Evolutionary conservation across 2,797 vertebrate genomes (phyloP).

Genomic region (Coluber constrictor): DNA sequence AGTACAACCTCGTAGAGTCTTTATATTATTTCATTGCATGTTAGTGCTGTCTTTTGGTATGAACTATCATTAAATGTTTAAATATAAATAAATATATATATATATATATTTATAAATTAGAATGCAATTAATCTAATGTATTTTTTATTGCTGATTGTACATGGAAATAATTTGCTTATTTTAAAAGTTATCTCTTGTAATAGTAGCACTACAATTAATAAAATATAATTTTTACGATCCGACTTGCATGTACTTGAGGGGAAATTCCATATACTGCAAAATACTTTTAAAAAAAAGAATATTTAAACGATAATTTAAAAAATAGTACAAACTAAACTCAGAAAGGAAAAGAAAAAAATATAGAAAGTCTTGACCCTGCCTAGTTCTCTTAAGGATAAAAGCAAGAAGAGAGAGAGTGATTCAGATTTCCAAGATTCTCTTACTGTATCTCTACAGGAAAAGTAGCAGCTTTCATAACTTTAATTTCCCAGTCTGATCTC

Average conservation of each 20-base stretch:
- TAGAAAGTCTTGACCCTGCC: neutral
- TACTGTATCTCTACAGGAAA: neutral
- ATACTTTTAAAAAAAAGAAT: neutral
- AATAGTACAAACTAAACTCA: neutral
- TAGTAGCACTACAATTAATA: conserved; percentile 62
- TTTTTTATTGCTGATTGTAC: conserved; percentile 77
- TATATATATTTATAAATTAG: conserved; percentile 77
- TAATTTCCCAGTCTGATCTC: neutral
- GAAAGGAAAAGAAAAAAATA: neutral
- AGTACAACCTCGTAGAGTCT: conserved; percentile 52
- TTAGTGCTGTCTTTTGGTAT: conserved; percentile 66
- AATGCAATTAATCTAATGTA: conserved; percentile 73
- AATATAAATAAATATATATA: conserved; percentile 49
- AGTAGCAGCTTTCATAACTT: neutral
- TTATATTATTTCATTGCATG: conserved; percentile 69
- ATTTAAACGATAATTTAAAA: neutral
- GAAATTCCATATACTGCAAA: neutral
- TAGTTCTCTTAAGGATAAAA: neutral
- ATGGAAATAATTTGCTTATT: conserved; percentile 68
- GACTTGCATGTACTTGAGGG: conserved; percentile 16
- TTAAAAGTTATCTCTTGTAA: conserved; percentile 69
- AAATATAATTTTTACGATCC: conserved; percentile 57
- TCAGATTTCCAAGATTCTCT: neutral
- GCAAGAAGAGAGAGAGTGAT: neutral
- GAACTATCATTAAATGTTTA: conserved; percentile 63